Evolutionary conservation across 2,888 invertebrate species (phyloP), one percentile per base, ranked within the genome.

Genomic region (Nymphalis polychloros): DNA sequence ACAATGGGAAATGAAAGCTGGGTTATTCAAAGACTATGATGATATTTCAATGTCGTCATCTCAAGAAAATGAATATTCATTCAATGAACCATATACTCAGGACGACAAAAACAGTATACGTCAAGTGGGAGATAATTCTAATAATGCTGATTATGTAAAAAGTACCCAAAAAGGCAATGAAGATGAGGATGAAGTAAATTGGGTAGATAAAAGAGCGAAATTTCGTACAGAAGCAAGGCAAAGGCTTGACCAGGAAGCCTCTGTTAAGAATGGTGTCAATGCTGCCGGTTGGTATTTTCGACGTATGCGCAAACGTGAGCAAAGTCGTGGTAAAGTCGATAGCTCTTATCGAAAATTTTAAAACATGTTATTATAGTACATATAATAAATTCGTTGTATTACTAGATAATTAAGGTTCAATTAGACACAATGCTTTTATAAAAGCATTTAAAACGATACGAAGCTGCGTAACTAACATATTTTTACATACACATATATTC

Each of bases 251-350:
- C 79, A 83, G 52, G 91, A 88, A 66, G 71, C 88, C 17, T 88
- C 90, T 74, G 87, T 87, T 19, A 85, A 86, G 46, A 83, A 78
- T 41, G 13, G 57, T 50, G 78, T 82, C 1, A 89, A 89, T 72
- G 86, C 83, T 53, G 90, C 91, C 1, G 84, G 85, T 1, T 93
- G 93, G 93, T 93, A 93, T 75, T 93, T 93, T 72, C 83, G 88
- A 20, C 87, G 92, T 35, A 90, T 93, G 92, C 85, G 87, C 63
- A 84, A 84, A 68, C 84, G 93, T 8, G 92, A 93, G 66, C 90
- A 92, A 67, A 90, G 90, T 67, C 87, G 92, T 59, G 80, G 84
- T 6, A 89, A 89, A 68, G 81, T 81, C 19, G 85, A 88, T 65
- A 92, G 81, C 71, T 90, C 86, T 17, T 78, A 84, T 70, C 87